Evolutionary conservation across 2,797 vertebrate genomes (phyloP).

Genomic region (Tympanoctomys barrerae): DNA sequence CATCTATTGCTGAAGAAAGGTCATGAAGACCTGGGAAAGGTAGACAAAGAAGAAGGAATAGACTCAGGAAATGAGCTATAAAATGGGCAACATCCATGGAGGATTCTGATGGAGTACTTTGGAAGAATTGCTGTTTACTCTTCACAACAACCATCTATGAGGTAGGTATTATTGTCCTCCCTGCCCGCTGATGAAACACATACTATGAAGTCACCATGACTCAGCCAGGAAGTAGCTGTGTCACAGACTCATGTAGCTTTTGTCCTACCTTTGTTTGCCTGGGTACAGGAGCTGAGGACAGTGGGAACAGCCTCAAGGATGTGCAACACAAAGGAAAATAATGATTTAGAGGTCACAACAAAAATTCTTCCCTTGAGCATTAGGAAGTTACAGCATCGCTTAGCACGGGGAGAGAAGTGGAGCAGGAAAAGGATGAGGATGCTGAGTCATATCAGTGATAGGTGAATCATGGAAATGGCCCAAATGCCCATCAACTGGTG

Average conservation of each 20-base stretch:
- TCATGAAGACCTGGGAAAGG: background rate
- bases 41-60: background rate
- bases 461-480: no score
- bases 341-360: background rate
- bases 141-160: background rate
- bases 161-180: background rate
- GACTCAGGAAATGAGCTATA: constrained; percentile 28
- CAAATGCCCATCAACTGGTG: no score
- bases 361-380: background rate
- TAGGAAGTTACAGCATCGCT: background rate
- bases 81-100: background rate
- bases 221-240: background rate
- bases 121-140: background rate
- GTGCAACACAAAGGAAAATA: background rate
- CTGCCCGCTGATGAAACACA: background rate
- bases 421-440: background rate
- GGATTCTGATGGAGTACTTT: background rate
- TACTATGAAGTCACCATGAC: background rate
- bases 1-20: background rate
- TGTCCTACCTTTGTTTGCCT: constrained; percentile 15
- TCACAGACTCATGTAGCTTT: background rate
- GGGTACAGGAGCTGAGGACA: background rate
- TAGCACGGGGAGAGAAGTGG: background rate
- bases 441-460: background rate
- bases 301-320: background rate